Evolutionary conservation across 1,140 invertebrate genomes (phyloP), one percentile per base, ranked within the genome.

Genomic region (Leguminivora glycinivorella): DNA sequence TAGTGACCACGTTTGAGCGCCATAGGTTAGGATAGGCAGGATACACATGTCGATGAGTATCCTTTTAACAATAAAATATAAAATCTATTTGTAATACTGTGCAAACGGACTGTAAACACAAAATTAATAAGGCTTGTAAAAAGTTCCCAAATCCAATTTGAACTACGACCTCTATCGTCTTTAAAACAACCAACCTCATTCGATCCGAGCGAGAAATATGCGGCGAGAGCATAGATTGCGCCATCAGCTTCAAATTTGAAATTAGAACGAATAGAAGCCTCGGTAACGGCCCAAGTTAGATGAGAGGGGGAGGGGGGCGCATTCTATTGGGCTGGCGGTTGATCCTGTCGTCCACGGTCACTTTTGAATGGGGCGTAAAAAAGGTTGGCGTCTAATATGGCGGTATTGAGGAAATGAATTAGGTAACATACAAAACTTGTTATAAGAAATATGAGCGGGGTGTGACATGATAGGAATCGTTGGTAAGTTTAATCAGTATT

Each of bases 271-370:
- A 91, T 84, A 82, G 83, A 84, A 85, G 80, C 81, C 85, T 82
- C 82, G 74, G 87, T 91, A 91, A 91, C 88, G 89, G 82, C 74
- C 70, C 75, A 91, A 91, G 89, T 91, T 91, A 91, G 89, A 91
- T 91, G 89, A 89, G 76, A 85, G 78, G 75, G 82, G 84, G 74
- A 63, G 80, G 40, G 72, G 75, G 73, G 75, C 26, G 26, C 58
- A 63, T 63, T 63, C 58, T 34, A 63, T 63, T 17, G 25, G 58
- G 47, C 9, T 34, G 73, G 69, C 72, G 80, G 81, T 85, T 83
- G 76, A 82, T 84, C 77, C 83, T 83, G 71, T 78, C 71, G 75
- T 72, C 73, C 80, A 81, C 72, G 74, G 76, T 77, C 80, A 81
- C 85, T 83, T 83, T 87, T 77, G 81, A 84, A 77, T 80, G 79